Evolutionary conservation across 2,888 invertebrate genomes (phyloP), one percentile per base, ranked within the genome.

Genomic region (Andrena trimmerana): DNA sequence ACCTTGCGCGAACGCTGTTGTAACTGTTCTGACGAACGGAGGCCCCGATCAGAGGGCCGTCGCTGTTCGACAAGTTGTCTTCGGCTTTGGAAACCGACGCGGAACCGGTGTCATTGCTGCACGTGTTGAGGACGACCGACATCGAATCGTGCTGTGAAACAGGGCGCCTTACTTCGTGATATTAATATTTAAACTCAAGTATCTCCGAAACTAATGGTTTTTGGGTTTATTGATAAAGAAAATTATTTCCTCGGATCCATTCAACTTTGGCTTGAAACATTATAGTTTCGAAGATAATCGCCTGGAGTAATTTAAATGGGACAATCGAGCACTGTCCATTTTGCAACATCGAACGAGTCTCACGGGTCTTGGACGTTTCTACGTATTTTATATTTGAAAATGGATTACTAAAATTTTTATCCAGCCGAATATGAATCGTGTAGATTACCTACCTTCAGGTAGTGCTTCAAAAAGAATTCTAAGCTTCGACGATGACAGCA

Each of bases 31-130:
- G 86, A 16, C 80, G 78, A 59, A 86, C 50, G 13, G 63, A 81
- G 62, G 90, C 89, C 85, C 90, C 91, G 50, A 94, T 90, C 70
- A 93, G 81, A 3, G 93, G 93, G 2, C 93, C 93, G 69, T 94
- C 93, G 67, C 93, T 93, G 76, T 93, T 94, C 31, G 93, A 93
- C 62, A 93, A 85, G 88, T 93, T 93, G 81, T 94, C 94, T 69
- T 94, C 94, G 48, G 90, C 87, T 76, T 91, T 92, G 16, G 93
- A 93, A 89, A 93, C 92, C 71, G 92, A 92, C 42, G 92, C 91
- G 48, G 93, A 93, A 59, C 90, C 92, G 16, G 90, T 87, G 54
- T 90, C 90, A 81, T 90, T 91, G 66, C 83, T 86, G 70, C 88
- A 89, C 20, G 88, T 77, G 68, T 91, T 86, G 52, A 90, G 73